Percentiles rank a stretch among this genome's conserved stretches.
Conservation (phyloP, 1,140 invertebrate genomes). For the Cyclina sinensis region DNA sequence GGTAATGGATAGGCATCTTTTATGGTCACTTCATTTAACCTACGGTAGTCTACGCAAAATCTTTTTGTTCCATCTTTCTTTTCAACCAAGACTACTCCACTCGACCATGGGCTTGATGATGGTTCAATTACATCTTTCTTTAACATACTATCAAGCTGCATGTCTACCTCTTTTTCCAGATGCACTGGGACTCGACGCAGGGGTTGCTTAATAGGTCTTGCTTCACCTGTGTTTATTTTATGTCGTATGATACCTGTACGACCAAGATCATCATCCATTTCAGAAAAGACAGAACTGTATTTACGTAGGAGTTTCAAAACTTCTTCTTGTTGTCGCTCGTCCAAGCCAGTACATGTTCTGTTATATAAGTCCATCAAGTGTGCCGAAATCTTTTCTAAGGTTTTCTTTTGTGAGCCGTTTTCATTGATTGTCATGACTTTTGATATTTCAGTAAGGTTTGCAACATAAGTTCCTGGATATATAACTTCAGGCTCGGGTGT, state of each 20-base stretch:
- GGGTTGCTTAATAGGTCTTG: slow-evolving; percentile 52
- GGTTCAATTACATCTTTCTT: slow-evolving; percentile 82
- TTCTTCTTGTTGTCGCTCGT: not conserved
- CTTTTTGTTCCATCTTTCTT: slow-evolving; percentile 86
- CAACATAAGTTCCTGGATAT: slow-evolving; percentile 10
- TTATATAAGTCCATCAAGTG: not conserved
- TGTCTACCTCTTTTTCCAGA: slow-evolving; percentile 21
- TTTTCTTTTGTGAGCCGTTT: not conserved
- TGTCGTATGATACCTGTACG: slow-evolving; percentile 43
- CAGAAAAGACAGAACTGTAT: slow-evolving; percentile 52
- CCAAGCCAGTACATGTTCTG: not conserved
- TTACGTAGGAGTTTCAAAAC: not conserved
- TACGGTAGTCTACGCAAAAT: slow-evolving; percentile 87
- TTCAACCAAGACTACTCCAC: slow-evolving; percentile 87
- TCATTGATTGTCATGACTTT: not conserved
- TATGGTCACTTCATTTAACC: slow-evolving; percentile 68
- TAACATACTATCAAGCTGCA: slow-evolving; percentile 73
- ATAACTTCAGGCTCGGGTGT: not conserved
- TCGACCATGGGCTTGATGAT: slow-evolving; percentile 86
- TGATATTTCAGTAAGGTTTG: not conserved
- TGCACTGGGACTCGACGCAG: slow-evolving; percentile 37
- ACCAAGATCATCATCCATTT: slow-evolving; percentile 50
- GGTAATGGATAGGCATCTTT: slow-evolving; percentile 67
- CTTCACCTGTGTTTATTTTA: slow-evolving; percentile 55
- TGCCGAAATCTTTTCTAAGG: too few species aligned